Percentiles rank a stretch among this genome's conserved stretches.
These are phyloP conservation scores for Agrochola lychnidis DNA, from an alignment of 2,888 invertebrate species.

Conservation along the genomic window DNA sequence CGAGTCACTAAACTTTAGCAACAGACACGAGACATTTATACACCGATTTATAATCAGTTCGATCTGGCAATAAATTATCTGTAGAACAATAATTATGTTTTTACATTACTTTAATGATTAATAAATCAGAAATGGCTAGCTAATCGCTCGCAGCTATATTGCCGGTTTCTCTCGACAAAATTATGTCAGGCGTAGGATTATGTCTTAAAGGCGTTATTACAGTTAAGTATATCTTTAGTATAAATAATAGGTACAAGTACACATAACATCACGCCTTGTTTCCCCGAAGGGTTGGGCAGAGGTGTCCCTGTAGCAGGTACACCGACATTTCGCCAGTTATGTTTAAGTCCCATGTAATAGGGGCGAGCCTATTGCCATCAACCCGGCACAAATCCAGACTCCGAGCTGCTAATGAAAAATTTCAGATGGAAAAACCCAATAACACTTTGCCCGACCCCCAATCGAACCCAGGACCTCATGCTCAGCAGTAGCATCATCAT, in stretches of 20 bases:
- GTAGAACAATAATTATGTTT: constrained; percentile 38
- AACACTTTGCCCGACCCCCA: too few relatives aligned
- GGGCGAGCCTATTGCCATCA: too few relatives aligned
- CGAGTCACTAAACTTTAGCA: constrained; percentile 48
- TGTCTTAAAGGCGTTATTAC: background rate
- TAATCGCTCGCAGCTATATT: constrained; percentile 3
- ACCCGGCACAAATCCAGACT: too few relatives aligned
- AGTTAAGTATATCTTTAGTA: background rate
- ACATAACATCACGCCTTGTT: too few relatives aligned
- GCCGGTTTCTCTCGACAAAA: constrained; percentile 35
- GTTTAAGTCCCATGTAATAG: too few relatives aligned
- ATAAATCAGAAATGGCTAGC: constrained; percentile 32
- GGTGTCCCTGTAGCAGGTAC: too few relatives aligned
- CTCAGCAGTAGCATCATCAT: background rate
- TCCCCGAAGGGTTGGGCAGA: too few relatives aligned
- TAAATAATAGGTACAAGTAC: background rate
- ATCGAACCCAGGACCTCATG: too few relatives aligned
- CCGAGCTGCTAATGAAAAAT: too few relatives aligned
- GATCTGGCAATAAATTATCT: constrained; percentile 33
- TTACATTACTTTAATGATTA: constrained; percentile 35
- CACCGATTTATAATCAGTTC: constrained; percentile 20
- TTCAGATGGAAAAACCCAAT: too few relatives aligned
- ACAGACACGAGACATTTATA: background rate
- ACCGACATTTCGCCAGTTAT: too few relatives aligned
- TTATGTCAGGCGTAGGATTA: constrained; percentile 29